These are phyloP conservation scores for Lepus americanus DNA, from an alignment of 2,113 vertebrate species.

Conservation along the genomic window DNA sequence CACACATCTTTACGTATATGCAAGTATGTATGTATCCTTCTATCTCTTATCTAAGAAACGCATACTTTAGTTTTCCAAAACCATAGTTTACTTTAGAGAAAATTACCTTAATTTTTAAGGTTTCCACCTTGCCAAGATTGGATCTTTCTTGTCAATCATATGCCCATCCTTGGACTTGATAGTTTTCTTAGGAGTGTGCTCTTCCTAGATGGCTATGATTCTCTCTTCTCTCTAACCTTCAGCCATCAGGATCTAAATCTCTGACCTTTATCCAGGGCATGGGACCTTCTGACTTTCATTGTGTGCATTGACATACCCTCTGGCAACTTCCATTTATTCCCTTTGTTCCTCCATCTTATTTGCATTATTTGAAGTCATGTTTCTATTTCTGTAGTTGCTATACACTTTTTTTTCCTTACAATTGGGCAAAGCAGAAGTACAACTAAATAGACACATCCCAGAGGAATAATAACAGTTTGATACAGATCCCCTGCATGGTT, in stretches of 20 bases:
- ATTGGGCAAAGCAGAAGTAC: neutral
- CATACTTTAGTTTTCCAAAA: neutral
- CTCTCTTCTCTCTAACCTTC: neutral
- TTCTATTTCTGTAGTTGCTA: neutral
- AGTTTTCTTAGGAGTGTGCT: neutral
- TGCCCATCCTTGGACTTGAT: neutral
- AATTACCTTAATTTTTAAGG: neutral
- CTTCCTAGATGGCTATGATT: neutral
- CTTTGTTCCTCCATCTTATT: constrained; percentile 7
- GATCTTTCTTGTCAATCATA: neutral
- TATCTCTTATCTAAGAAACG: neutral
- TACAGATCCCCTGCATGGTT: neutral
- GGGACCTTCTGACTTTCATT: neutral
- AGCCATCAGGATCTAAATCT: neutral
- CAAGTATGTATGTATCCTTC: too few relatives aligned
- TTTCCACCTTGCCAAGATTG: neutral
- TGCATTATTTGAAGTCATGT: neutral
- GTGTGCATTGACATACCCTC: neutral
- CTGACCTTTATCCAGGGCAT: neutral
- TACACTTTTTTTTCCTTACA: neutral
- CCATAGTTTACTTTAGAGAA: neutral
- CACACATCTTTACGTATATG: neutral
- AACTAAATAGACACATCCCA: neutral
- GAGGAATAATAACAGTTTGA: neutral
- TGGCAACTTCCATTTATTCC: neutral